Evolutionary conservation across 2,797 vertebrate species (phyloP).

Genomic region (Gallinago nigripennis): DNA sequence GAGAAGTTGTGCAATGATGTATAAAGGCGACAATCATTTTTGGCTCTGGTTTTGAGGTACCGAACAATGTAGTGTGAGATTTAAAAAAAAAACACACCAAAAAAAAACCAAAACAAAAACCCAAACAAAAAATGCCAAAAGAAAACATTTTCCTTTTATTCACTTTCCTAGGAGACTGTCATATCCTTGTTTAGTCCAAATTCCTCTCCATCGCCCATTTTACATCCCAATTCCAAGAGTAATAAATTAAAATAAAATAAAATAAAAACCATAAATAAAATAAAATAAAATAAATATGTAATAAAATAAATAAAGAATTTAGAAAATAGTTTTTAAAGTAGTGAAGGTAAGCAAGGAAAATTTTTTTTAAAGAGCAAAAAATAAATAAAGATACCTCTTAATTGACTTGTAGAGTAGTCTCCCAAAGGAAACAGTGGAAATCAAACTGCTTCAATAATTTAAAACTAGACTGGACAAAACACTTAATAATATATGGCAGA

Average conservation of each 20-base stretch:
- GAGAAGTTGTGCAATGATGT: neutral
- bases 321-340: neutral
- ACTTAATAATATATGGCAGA: slow-evolving; percentile 45
- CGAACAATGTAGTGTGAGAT: neutral
- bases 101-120: neutral
- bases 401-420: neutral
- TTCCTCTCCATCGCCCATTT: neutral
- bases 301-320: neutral
- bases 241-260: neutral
- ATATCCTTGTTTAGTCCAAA: neutral
- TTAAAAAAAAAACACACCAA: neutral
- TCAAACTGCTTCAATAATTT: slow-evolving; percentile 54
- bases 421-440: slow-evolving; percentile 29
- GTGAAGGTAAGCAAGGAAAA: neutral
- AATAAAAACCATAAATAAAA: neutral
- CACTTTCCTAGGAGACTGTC: neutral
- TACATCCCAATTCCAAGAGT: neutral
- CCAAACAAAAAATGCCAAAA: neutral
- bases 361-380: neutral
- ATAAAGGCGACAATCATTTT: neutral
- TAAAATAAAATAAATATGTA: neutral
- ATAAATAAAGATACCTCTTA: slow-evolving; percentile 11
- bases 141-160: neutral
- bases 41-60: neutral
- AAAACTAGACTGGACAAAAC: slow-evolving; percentile 28